Percentiles rank a stretch among this genome's conserved stretches.
Evolutionary conservation across 92 coral and sea anemone species (phyloP).

Genomic region (Heliopora coerulea): DNA sequence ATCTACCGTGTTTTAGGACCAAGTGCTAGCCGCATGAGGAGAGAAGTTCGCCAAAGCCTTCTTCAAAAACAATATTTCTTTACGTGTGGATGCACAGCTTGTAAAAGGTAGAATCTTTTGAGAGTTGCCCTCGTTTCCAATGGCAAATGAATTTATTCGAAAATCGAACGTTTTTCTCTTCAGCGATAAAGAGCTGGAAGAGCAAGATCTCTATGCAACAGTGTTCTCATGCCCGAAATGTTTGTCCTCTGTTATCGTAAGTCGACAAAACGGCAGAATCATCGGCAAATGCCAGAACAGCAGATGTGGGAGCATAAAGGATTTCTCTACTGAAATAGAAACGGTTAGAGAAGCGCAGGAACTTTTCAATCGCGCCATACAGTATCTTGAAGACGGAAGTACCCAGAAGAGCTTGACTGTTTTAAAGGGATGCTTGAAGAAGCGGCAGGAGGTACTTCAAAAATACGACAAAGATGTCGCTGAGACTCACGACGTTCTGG

Average conservation of each 20-base stretch:
- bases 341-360: slow-evolving; percentile 75
- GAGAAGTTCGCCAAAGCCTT: slow-evolving; percentile 90
- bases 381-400: slow-evolving; percentile 77
- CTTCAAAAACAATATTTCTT: slow-evolving; percentile 96
- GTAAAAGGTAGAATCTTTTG: slow-evolving; percentile 70
- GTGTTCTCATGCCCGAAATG: slow-evolving; percentile 92
- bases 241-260: slow-evolving; percentile 58
- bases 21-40: slow-evolving; percentile 89
- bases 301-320: slow-evolving; percentile 65
- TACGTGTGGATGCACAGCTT: slow-evolving; percentile 93
- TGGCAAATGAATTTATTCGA: too few species aligned
- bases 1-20: slow-evolving; percentile 84
- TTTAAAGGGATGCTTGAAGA: slow-evolving; percentile 77
- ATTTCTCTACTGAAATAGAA: slow-evolving; percentile 61
- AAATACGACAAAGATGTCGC: slow-evolving; percentile 85
- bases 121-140: too few species aligned
- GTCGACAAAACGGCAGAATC: slow-evolving; percentile 40
- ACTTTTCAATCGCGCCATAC: slow-evolving; percentile 66
- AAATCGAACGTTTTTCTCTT: too few species aligned
- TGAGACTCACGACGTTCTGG: slow-evolving; percentile 92
- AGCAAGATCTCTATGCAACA: slow-evolving; percentile 70
- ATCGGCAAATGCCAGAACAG: slow-evolving; percentile 71
- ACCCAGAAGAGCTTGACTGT: slow-evolving; percentile 71
- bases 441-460: slow-evolving; percentile 73
- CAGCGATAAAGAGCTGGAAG: slow-evolving; percentile 93